phyloP scores from a whole-genome alignment of 2,888 invertebrate genomes.

The Bhutanitis thaidina region DNA sequence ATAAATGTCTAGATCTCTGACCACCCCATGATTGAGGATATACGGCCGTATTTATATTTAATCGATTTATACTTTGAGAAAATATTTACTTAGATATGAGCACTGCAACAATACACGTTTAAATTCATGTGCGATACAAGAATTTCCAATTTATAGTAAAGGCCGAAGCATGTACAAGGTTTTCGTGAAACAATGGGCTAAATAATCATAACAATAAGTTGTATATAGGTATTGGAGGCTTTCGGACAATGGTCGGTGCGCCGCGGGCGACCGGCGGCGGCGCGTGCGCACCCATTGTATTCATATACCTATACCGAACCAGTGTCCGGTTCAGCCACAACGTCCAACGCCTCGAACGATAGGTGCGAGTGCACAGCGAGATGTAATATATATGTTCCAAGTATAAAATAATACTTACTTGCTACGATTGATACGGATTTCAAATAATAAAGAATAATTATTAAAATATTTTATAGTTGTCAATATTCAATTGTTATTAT shows the following conservation, averaged over 20 bases:
- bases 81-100: no score
- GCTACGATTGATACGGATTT: no score
- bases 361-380: no score
- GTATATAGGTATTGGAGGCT: slow-evolving; percentile 15
- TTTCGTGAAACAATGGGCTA: slow-evolving; percentile 68
- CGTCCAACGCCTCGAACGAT: neutral
- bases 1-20: no score
- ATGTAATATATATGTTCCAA: no score
- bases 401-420: no score
- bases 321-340: slow-evolving; percentile 26
- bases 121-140: slow-evolving; percentile 28
- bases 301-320: slow-evolving; percentile 46
- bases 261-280: slow-evolving; percentile 34
- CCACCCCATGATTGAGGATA: no score
- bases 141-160: slow-evolving; percentile 47
- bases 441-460: no score
- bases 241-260: slow-evolving; percentile 57
- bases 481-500: no score
- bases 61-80: no score
- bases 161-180: slow-evolving; percentile 63
- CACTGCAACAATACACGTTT: neutral
- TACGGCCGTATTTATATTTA: no score
- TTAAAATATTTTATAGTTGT: no score
- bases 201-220: slow-evolving; percentile 19
- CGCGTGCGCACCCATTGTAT: slow-evolving; percentile 72